Conservation (phyloP, 1,140 invertebrate species). For the Ceratoteleas bidentatus region DNA sequence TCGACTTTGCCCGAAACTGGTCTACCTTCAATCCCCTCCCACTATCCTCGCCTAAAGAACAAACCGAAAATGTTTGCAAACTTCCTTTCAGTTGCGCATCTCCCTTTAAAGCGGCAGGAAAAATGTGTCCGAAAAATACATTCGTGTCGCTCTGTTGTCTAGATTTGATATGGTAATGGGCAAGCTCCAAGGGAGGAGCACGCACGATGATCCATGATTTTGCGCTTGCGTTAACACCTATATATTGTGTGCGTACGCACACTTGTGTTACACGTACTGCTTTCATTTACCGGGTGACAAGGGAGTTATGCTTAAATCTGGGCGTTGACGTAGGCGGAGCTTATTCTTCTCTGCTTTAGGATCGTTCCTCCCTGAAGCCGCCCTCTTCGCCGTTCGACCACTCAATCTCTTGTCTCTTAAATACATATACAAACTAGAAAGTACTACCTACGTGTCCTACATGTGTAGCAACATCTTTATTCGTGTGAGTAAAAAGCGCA, state of each 20-base stretch:
- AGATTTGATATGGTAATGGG: slow-evolving; percentile 36
- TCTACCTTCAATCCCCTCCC: no score
- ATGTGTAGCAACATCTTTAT: slow-evolving; percentile 60
- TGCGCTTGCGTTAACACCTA: slow-evolving; percentile 48
- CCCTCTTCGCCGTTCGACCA: slow-evolving; percentile 46
- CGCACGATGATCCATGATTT: slow-evolving; percentile 43
- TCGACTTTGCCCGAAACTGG: no score
- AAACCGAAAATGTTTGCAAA: no score
- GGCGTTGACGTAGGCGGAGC: slow-evolving; percentile 53
- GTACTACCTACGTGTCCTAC: slow-evolving; percentile 56
- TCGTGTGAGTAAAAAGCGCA: slow-evolving; percentile 56
- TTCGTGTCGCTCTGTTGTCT: slow-evolving; percentile 12
- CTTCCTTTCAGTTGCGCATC: no score
- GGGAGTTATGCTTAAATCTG: slow-evolving; percentile 56
- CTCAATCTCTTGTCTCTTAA: slow-evolving; percentile 60
- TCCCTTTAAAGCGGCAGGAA: no score
- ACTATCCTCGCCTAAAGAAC: no score
- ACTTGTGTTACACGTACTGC: slow-evolving; percentile 33
- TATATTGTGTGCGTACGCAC: slow-evolving; percentile 45
- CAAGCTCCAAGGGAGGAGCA: slow-evolving; percentile 34
- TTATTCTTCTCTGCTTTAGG: slow-evolving; percentile 43
- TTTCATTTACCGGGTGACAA: slow-evolving; percentile 49
- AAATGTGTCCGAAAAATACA: background rate
- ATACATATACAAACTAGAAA: slow-evolving; percentile 61
- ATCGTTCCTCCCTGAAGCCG: slow-evolving; percentile 51